Evolutionary conservation across 2,888 invertebrate species (phyloP).

Genomic region (Lithophane socia): DNA sequence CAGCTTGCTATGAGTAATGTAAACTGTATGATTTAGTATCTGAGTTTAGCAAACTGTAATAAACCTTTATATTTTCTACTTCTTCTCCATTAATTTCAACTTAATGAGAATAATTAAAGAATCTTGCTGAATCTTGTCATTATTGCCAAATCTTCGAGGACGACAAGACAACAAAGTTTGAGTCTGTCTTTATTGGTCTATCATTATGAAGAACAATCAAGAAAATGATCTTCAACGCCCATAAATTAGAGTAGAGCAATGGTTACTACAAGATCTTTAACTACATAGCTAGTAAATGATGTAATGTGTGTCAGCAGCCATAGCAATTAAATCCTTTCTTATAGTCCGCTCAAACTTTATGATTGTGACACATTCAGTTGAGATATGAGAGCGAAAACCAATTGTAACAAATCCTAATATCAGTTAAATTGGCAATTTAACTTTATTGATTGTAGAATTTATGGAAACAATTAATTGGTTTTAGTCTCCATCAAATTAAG

Average conservation of each 20-base stretch:
- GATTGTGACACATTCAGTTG: conserved; percentile 20
- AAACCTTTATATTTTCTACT: conserved; percentile 9
- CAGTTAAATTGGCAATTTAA: conserved; percentile 43
- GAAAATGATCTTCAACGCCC: conserved; percentile 12
- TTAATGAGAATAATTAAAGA: conserved; percentile 8
- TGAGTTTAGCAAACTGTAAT: neutral
- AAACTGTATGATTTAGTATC: neutral
- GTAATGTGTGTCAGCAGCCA: conserved; percentile 38
- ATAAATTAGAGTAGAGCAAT: conserved; percentile 38
- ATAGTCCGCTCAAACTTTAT: conserved; percentile 20
- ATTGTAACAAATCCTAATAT: conserved; percentile 46
- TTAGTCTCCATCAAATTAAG: neutral
- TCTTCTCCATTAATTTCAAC: conserved; percentile 21
- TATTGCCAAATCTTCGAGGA: conserved; percentile 13
- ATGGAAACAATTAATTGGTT: conserved; percentile 29
- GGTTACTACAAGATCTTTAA: conserved; percentile 30
- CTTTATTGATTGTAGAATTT: conserved; percentile 38
- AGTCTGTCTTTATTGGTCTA: conserved; percentile 19
- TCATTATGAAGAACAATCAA: conserved; percentile 28
- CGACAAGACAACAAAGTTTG: neutral
- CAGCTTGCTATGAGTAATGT: conserved; percentile 6
- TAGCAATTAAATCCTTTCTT: conserved; percentile 34
- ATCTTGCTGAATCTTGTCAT: neutral
- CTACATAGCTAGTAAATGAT: conserved; percentile 27
- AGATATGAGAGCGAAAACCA: conserved; percentile 29